Percentiles rank a stretch among this genome's conserved stretches.
These are phyloP conservation scores for Idaea aversata DNA, from an alignment of 2,888 invertebrate genomes.

Conservation along the genomic window DNA sequence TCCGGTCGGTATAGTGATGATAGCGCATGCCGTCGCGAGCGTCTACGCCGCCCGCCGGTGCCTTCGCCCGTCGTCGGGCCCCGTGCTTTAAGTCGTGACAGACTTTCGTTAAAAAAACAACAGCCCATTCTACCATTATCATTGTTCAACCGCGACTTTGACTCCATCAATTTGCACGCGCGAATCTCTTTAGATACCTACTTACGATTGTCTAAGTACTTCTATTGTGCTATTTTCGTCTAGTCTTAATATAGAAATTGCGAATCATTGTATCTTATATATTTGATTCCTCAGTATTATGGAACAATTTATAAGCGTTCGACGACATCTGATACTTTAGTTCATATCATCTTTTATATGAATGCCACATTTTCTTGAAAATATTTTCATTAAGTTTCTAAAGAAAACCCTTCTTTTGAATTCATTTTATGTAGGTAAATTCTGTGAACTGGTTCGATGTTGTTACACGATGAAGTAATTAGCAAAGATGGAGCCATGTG, in stretches of 20 bases:
- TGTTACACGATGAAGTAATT: slow-evolving; percentile 67
- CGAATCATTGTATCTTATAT: neutral
- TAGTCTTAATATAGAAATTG: slow-evolving; percentile 13
- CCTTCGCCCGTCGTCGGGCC: slow-evolving; percentile 32
- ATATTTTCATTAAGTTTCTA: neutral
- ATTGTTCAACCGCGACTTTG: slow-evolving; percentile 56
- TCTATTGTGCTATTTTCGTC: slow-evolving; percentile 61
- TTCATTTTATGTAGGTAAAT: slow-evolving; percentile 12
- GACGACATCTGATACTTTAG: neutral
- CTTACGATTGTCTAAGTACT: slow-evolving; percentile 18
- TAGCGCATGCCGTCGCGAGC: slow-evolving; percentile 21
- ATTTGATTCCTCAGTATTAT: neutral
- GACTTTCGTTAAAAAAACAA: slow-evolving; percentile 67
- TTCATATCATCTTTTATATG: neutral
- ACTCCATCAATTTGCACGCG: slow-evolving; percentile 67
- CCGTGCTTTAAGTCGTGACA: slow-evolving; percentile 68
- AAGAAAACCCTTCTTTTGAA: neutral
- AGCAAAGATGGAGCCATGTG: slow-evolving; percentile 71
- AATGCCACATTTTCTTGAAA: neutral
- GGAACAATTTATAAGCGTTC: neutral
- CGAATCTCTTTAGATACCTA: slow-evolving; percentile 22
- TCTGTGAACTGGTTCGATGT: slow-evolving; percentile 26
- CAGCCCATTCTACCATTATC: slow-evolving; percentile 63
- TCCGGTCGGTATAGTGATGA: slow-evolving; percentile 13
- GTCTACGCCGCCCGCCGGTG: slow-evolving; percentile 21